Percentiles rank a stretch among this genome's conserved stretches.
phyloP scores from a whole-genome alignment of 2,113 vertebrate species.

The Tetrax tetrax region DNA sequence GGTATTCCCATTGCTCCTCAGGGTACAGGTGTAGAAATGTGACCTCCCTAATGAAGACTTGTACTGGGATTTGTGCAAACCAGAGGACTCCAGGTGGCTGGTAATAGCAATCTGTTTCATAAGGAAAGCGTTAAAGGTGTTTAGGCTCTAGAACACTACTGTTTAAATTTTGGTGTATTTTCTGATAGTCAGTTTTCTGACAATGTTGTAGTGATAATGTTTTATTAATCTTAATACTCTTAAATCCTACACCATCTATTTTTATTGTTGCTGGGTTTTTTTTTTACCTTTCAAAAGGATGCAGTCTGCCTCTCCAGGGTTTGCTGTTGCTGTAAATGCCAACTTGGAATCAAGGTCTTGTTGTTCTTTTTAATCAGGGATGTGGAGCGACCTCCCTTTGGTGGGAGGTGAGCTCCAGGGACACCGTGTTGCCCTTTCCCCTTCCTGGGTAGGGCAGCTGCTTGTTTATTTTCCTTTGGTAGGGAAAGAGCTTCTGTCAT shows the following conservation, averaged over 20 bases:
- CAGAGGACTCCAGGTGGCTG: neutral
- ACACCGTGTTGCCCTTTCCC: neutral
- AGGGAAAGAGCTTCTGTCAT: neutral
- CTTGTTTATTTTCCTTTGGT: neutral
- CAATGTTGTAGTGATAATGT: neutral
- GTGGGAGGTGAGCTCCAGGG: neutral
- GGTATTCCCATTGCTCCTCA: neutral
- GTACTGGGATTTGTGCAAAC: neutral
- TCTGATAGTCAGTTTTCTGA: neutral
- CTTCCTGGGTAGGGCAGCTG: neutral
- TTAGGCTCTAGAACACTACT: neutral
- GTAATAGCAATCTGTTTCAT: neutral
- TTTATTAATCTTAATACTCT: neutral
- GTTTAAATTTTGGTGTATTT: neutral
- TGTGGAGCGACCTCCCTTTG: neutral
- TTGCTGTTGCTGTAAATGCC: neutral
- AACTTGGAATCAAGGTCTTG: neutral
- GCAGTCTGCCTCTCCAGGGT: neutral
- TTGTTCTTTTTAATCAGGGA: neutral
- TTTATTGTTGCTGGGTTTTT: neutral
- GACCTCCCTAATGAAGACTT: neutral
- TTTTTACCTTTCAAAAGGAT: neutral
- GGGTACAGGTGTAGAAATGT: neutral
- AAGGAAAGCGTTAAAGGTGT: neutral
- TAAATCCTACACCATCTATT: neutral